These are phyloP conservation scores for Scrobipalpa costella DNA, from an alignment of 2,888 invertebrate genomes.

Conservation along the genomic window DNA sequence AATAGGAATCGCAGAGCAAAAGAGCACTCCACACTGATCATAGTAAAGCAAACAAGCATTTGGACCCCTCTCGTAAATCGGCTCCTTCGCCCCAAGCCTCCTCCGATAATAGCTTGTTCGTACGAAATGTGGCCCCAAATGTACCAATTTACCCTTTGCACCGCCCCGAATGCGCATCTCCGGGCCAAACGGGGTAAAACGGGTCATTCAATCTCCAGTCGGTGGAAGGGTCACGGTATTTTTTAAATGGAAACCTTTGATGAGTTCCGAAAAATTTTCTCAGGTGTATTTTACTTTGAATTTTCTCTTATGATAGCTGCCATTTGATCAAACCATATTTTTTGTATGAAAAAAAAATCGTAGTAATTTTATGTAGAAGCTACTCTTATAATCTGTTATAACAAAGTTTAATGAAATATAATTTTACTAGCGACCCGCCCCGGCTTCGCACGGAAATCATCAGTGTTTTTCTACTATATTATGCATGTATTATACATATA, in stretches of 20 bases:
- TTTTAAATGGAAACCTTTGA: constrained; percentile 58
- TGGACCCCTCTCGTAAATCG: constrained; percentile 46
- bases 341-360: no score
- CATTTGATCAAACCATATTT: neutral
- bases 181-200: constrained; percentile 50
- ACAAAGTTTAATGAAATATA: no score
- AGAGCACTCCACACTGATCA: constrained; percentile 31
- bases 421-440: no score
- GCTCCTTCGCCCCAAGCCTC: constrained; percentile 47
- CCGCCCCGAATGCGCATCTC: constrained; percentile 44
- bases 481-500: no score
- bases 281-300: constrained; percentile 23
- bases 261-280: constrained; percentile 37
- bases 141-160: constrained; percentile 62
- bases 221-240: constrained; percentile 53
- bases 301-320: neutral
- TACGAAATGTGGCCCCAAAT: constrained; percentile 59
- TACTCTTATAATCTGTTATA: no score
- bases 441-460: no score
- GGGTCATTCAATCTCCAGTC: constrained; percentile 57
- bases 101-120: constrained; percentile 56
- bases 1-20: constrained; percentile 9
- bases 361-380: no score
- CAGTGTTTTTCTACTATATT: no score
- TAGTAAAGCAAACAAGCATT: constrained; percentile 43